Evolutionary conservation across 2,888 invertebrate genomes (phyloP), one percentile per base, ranked within the genome.

Genomic region (Diarsia brunnea): DNA sequence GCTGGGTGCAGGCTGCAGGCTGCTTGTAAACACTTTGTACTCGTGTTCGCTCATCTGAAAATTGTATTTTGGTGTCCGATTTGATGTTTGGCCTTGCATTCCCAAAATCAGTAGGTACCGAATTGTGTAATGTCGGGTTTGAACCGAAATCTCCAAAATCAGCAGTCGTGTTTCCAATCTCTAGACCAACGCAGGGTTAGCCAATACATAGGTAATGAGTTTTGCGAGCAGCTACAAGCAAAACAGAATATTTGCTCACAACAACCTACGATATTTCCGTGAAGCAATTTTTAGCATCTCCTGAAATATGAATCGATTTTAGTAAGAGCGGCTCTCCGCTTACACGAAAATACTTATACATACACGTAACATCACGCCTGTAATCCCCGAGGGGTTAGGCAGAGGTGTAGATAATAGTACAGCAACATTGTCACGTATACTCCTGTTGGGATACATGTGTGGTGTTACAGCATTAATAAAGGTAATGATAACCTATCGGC

Each of bases 31-130:
- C 55, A 55, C n/a, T n/a, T n/a, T 19, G 27, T n/a, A 43, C n/a
- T 38, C 8, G n/a, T n/a, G n/a, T 68, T 60, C 51, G 16, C 51
- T 45, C 24, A 60, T 47, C 21, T 45, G 27, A 21, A 47, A n/a
- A 53, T 69, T 24, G 49, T 69, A 45, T 43, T 75, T 27, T 14
- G 55, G 11, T 19, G 49, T 45, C 21, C 45, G n/a, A 19, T 69
- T 43, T 51, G 31, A 5, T 16, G 27, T 14, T 49, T n/a, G 10
- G 19, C 12, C 45, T 12, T 68, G 45, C n/a, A 12, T 7, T 67
- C n/a, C n/a, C 8, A 3, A 4, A 21, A 61, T 10, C 19, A n/a
- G 19, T 19, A 19, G 19, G 38, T 38, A 38, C 2, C 4, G 2
- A 31, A 38, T 38, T 38, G 7, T 38, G 8, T 38, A 8, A 38